Conservation (phyloP, 2,888 invertebrate genomes). For the Stenodera caucasica region DNA sequence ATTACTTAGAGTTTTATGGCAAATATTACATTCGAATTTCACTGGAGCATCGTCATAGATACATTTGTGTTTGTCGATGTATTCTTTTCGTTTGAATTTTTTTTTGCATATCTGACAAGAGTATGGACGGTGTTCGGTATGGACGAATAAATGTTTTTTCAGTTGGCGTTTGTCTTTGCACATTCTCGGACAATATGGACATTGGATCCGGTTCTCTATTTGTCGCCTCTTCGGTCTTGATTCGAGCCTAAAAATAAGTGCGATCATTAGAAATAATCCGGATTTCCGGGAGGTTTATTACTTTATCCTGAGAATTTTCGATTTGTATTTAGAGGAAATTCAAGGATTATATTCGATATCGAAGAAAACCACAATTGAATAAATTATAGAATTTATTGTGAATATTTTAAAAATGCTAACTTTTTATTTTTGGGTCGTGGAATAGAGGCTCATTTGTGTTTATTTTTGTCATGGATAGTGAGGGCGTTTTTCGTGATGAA, state of each 20-base stretch:
- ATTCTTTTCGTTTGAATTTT: background rate
- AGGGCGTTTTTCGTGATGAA: slow-evolving; percentile 14
- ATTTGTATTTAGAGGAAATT: too few species aligned
- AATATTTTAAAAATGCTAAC: too few species aligned
- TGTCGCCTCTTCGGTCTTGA: background rate
- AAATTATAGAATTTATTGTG: too few species aligned
- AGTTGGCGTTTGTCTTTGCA: background rate
- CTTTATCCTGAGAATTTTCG: too few species aligned
- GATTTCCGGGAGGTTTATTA: too few species aligned
- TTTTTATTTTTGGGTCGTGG: too few species aligned
- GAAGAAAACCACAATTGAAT: too few species aligned
- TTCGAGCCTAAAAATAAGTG: too few species aligned
- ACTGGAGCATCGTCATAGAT: background rate
- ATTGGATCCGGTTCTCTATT: background rate
- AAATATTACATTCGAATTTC: background rate
- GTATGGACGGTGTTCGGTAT: background rate
- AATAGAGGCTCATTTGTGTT: too few species aligned
- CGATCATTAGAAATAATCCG: too few species aligned
- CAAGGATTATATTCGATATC: too few species aligned
- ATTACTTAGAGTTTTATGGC: background rate
- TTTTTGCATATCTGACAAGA: background rate
- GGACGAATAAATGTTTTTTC: background rate
- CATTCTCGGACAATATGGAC: background rate
- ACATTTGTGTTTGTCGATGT: background rate
- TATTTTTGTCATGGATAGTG: background rate